Evolutionary conservation across 2,888 invertebrate genomes (phyloP).

Genomic region (Proisotoma minuta): DNA sequence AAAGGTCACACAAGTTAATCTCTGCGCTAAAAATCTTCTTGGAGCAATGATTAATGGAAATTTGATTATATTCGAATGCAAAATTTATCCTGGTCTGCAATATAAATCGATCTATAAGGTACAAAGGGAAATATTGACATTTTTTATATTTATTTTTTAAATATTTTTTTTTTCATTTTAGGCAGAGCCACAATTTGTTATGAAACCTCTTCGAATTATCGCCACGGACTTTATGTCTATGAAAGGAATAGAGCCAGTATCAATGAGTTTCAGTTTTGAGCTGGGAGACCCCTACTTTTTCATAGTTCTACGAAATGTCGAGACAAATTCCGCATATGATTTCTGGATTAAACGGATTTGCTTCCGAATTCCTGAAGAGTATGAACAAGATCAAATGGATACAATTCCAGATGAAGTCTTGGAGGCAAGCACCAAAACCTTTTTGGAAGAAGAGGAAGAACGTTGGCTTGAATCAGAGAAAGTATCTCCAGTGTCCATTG

Average conservation of each 20-base stretch:
- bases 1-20: not conserved
- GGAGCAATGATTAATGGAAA: not conserved
- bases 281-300: conserved; percentile 4
- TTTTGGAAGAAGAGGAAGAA: not conserved
- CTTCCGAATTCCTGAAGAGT: not conserved
- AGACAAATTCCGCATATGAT: not conserved
- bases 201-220: not conserved
- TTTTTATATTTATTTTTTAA: not conserved
- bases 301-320: not conserved
- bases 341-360: conserved; percentile 1
- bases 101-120: too few relatives aligned
- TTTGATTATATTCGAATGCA: conserved; percentile 2
- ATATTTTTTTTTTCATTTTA: not conserved
- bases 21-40: not conserved
- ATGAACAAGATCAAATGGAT: not conserved
- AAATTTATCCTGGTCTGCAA: not conserved
- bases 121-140: too few relatives aligned
- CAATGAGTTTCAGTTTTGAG: not conserved
- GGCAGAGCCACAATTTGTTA: conserved; percentile 1
- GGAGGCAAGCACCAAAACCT: not conserved
- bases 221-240: not conserved
- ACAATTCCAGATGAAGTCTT: not conserved
- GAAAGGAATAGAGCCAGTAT: not conserved
- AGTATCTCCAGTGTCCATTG: not conserved
- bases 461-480: not conserved